Base-by-base conservation (phyloP, 37 sponge, comb jelly and placozoan genomes). In the Spongilla lacustris region DNA sequence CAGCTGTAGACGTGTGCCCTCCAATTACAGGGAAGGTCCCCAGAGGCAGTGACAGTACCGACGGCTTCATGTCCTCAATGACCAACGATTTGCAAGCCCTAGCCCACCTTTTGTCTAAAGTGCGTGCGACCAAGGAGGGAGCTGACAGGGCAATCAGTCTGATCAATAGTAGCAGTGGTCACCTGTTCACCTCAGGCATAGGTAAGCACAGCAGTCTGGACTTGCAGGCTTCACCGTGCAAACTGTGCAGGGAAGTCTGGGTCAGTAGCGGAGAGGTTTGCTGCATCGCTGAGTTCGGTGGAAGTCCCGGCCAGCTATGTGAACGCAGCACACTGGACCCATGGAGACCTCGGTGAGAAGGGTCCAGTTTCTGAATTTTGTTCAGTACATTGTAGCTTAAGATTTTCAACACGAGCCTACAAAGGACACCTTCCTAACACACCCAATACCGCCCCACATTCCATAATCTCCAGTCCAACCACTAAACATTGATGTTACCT, bases 171-270 rank as follows among this genome's bases (percentile, higher is more conserved):
- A 88, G 91, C 32, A 2, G 67, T 13, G 91, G 94, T 24, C 91
- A 87, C 21, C 13, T 94, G 19, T 19, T 90, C 27, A 77, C 83
- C 17, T 90, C 91, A 29, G 94, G 94, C 35, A 72, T 94, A 35
- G 94, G 94, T 94, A 32, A 93, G 90, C 46, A 36, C 4, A 36
- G n/a, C n/a, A n/a, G n/a, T n/a, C n/a, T n/a, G n/a, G n/a, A n/a
- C n/a, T n/a, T n/a, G n/a, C n/a, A n/a, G n/a, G n/a, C n/a, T n/a
- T n/a, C n/a, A n/a, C n/a, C n/a, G n/a, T n/a, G n/a, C n/a, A n/a
- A n/a, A n/a, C n/a, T 69, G 31, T 75, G 8, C 75, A 96, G 96
- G 96, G 9, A 96, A 96, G 81, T 96, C 96, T 13, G 96, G 96
- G 28, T 58, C 36, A 11, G 86, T 96, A 50, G 93, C 87, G 33